A percentile compares a stretch with the other conserved stretches of the same genome.
Evolutionary conservation across 2,888 invertebrate species (phyloP).

Genomic region (Torymus auratus): DNA sequence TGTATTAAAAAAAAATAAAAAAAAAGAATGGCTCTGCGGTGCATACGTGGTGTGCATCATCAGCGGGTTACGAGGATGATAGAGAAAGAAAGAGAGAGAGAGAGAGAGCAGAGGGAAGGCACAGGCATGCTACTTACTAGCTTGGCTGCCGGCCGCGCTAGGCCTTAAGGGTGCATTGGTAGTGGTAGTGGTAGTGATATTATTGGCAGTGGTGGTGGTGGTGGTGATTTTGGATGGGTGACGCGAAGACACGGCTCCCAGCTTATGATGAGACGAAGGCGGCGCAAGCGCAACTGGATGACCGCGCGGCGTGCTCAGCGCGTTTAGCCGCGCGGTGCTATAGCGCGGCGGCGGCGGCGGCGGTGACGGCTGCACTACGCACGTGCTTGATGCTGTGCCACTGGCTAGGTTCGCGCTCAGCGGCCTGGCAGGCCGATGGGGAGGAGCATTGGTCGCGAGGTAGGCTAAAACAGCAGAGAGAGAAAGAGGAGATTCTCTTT

Average conservation of each 20-base stretch:
- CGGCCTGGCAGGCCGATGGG: constrained; percentile 76
- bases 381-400: constrained; percentile 59
- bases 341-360: constrained; percentile 50
- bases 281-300: constrained; percentile 46
- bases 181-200: constrained; percentile 41
- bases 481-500: background rate
- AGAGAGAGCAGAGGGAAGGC: constrained; percentile 2
- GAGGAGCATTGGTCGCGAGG: constrained; percentile 86
- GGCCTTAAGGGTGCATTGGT: constrained; percentile 62
- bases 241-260: constrained; percentile 70
- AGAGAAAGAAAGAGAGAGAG: too few species aligned
- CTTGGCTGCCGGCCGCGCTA: constrained; percentile 69
- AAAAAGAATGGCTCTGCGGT: too few species aligned
- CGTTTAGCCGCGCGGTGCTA: constrained; percentile 42
- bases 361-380: constrained; percentile 58
- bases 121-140: constrained; percentile 76
- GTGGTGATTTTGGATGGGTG: constrained; percentile 55
- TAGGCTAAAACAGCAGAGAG: constrained; percentile 81
- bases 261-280: constrained; percentile 54
- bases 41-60: too few species aligned
- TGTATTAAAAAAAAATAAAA: too few species aligned
- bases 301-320: constrained; percentile 59
- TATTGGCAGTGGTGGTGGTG: constrained; percentile 6
- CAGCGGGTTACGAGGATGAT: too few species aligned
- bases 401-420: background rate